These are phyloP conservation scores for Pelecanoides urinatrix DNA, from an alignment of 2,113 vertebrate species.

Conservation along the genomic window DNA sequence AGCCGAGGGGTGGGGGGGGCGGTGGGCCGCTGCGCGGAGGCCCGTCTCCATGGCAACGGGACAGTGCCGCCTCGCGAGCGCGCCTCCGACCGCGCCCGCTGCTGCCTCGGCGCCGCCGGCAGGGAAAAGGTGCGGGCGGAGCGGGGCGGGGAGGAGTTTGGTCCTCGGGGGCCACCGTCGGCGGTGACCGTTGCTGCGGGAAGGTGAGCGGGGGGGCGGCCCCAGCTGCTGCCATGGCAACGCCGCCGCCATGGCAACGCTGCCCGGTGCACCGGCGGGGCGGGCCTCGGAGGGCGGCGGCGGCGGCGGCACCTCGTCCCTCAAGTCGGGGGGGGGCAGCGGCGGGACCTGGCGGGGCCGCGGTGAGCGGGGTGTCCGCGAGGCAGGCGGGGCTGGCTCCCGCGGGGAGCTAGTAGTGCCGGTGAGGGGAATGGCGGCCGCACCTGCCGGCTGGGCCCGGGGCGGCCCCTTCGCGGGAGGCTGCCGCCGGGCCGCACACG, in stretches of 20 bases:
- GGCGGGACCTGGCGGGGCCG: neutral
- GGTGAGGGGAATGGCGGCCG: neutral
- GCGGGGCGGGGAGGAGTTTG: neutral
- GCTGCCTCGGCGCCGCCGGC: neutral
- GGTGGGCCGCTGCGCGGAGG: accelerated
- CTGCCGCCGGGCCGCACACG: neutral
- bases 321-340: too few species aligned
- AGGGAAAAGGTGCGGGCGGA: neutral
- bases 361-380: neutral
- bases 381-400: neutral
- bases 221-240: conserved; percentile 41
- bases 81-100: too few species aligned
- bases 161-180: conserved; percentile 31
- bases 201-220: neutral
- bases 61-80: neutral
- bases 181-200: accelerated
- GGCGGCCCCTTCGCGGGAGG: neutral
- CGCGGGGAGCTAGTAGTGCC: neutral
- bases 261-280: neutral
- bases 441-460: neutral
- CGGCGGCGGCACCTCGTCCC: neutral
- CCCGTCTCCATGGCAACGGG: neutral
- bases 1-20: too few species aligned
- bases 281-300: neutral
- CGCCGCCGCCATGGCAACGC: conserved; percentile 47